Evolutionary conservation across 2,888 invertebrate species (phyloP).

Genomic region (Dione vanillae): DNA sequence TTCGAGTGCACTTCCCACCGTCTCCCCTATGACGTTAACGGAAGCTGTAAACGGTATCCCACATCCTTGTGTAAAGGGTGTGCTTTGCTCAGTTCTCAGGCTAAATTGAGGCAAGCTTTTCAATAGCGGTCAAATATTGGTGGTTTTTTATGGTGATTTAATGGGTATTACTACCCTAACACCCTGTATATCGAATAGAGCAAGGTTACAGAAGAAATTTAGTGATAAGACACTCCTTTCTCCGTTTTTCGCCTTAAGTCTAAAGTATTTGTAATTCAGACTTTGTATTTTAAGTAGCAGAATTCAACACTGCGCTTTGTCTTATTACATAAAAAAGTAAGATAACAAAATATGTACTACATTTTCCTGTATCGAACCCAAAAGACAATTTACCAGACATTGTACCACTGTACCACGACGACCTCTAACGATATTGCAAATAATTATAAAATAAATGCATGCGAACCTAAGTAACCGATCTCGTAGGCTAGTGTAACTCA

Average conservation of each 20-base stretch:
- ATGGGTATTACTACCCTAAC: not conserved
- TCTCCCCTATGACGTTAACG: conserved; percentile 18
- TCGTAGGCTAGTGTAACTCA: conserved; percentile 4
- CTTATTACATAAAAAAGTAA: no score
- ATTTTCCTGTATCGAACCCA: no score
- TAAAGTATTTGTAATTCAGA: no score
- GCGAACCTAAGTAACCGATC: conserved; percentile 8
- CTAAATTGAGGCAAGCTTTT: conserved; percentile 13
- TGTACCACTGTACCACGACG: not conserved
- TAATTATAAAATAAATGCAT: conserved; percentile 14
- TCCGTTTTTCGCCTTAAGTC: no score
- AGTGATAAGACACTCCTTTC: no score
- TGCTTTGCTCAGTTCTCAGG: conserved; percentile 28
- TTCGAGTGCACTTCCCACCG: conserved; percentile 24
- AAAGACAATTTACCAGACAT: no score
- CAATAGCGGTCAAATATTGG: not conserved
- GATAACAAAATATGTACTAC: no score
- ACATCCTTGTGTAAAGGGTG: conserved; percentile 41
- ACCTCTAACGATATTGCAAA: not conserved
- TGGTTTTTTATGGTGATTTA: not conserved
- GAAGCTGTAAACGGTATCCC: conserved; percentile 30
- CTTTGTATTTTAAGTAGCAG: no score
- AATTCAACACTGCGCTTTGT: no score
- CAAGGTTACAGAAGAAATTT: no score
- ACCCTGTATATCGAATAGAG: no score